phyloP scores from a whole-genome alignment of 2,113 vertebrate genomes.

The Gambusia affinis region DNA sequence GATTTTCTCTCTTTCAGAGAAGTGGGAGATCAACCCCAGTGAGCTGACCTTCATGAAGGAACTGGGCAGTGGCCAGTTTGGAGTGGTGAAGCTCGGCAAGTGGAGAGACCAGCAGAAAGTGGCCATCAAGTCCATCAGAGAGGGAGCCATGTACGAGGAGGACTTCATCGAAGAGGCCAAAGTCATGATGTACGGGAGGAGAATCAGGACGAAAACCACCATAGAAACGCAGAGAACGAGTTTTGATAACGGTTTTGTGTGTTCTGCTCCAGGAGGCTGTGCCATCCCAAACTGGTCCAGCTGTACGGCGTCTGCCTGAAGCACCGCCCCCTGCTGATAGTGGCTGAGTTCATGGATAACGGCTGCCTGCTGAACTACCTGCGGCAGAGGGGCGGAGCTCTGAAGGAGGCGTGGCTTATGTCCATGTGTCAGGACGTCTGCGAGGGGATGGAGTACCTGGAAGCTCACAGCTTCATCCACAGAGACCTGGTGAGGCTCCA shows the following conservation, averaged over 20 bases:
- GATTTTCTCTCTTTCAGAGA: slow-evolving; percentile 31
- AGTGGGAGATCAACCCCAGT: slow-evolving; percentile 86
- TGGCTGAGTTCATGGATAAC: slow-evolving; percentile 89
- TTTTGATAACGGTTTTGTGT: neutral
- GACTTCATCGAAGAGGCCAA: slow-evolving; percentile 98
- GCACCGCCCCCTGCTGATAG: slow-evolving; percentile 83
- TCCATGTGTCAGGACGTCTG: slow-evolving; percentile 89
- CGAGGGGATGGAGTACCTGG: slow-evolving; percentile 93
- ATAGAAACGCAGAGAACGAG: neutral
- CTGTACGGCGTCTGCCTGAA: slow-evolving; percentile 87
- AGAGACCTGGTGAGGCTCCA: slow-evolving; percentile 67
- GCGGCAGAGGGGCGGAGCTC: slow-evolving; percentile 48
- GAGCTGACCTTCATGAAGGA: slow-evolving; percentile 96
- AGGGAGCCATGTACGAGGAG: slow-evolving; percentile 94
- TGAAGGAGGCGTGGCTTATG: slow-evolving; percentile 12
- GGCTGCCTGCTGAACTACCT: slow-evolving; percentile 87
- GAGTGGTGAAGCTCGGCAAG: slow-evolving; percentile 90
- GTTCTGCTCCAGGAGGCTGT: slow-evolving; percentile 80
- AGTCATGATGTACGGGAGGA: slow-evolving; percentile 92
- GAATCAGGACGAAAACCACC: neutral
- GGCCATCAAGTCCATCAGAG: slow-evolving; percentile 94
- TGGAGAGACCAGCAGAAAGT: slow-evolving; percentile 92
- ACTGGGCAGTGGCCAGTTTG: slow-evolving; percentile 90
- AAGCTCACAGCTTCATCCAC: slow-evolving; percentile 90
- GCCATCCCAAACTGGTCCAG: slow-evolving; percentile 87